These are phyloP conservation scores for Trachelus iudaicus DNA, from an alignment of 2,888 invertebrate species.

Conservation along the genomic window DNA sequence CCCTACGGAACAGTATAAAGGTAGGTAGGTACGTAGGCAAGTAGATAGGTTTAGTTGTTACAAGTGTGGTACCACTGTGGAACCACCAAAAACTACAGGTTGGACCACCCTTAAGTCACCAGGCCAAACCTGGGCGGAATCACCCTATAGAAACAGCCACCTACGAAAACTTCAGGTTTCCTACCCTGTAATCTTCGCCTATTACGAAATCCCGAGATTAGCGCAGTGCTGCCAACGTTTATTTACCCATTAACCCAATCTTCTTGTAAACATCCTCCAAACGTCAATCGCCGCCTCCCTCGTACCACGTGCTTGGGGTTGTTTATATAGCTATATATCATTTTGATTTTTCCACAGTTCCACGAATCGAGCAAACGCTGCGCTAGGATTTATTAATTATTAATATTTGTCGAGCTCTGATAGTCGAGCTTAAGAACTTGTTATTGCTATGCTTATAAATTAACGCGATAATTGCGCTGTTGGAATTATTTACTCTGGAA, in stretches of 20 bases:
- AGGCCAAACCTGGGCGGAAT: neutral
- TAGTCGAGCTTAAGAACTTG: neutral
- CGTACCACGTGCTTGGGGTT: too few relatives aligned
- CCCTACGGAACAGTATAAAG: neutral
- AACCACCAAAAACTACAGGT: neutral
- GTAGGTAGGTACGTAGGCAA: neutral
- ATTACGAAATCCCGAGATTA: slow-evolving; percentile 20
- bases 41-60: neutral
- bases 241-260: slow-evolving; percentile 27
- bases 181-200: slow-evolving; percentile 26
- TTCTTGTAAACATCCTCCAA: neutral
- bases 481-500: neutral
- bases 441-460: neutral
- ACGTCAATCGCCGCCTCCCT: neutral
- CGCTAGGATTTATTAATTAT: neutral
- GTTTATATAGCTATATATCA: neutral
- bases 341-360: neutral
- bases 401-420: neutral
- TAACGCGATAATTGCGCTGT: neutral
- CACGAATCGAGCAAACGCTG: too few relatives aligned
- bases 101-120: neutral
- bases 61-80: neutral
- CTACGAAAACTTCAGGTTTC: neutral
- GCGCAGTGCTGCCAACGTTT: slow-evolving; percentile 15
- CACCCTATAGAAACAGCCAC: neutral